phyloP scores from a whole-genome alignment of 2,888 invertebrate species.

The Dryococelus australis region DNA sequence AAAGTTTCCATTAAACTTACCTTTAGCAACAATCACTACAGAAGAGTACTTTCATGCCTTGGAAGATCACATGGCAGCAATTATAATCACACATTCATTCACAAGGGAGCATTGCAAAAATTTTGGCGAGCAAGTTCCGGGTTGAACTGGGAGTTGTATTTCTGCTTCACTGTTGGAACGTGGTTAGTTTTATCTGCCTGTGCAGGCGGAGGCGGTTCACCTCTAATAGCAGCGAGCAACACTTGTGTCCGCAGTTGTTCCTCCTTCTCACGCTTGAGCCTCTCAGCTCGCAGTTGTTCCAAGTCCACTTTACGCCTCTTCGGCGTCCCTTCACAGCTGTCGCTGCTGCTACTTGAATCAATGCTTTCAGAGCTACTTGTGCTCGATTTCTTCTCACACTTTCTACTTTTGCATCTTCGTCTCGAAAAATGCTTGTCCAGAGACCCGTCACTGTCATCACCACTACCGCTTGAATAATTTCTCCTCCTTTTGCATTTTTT shows the following conservation, averaged over 20 bases:
- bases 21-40: no score
- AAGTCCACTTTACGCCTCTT: slow-evolving; percentile 57
- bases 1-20: no score
- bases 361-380: slow-evolving; percentile 21
- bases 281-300: slow-evolving; percentile 75
- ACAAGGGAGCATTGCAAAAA: slow-evolving; percentile 44
- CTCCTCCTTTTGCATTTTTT: slow-evolving; percentile 49
- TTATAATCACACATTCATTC: no score
- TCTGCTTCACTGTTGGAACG: slow-evolving; percentile 66
- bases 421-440: background rate
- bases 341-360: slow-evolving; percentile 26
- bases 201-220: slow-evolving; percentile 56
- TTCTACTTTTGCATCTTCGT: background rate
- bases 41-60: no score
- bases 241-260: slow-evolving; percentile 77
- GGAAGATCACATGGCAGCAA: no score
- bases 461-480: slow-evolving; percentile 39
- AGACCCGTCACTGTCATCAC: background rate
- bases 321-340: background rate
- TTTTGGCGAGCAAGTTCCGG: slow-evolving; percentile 89
- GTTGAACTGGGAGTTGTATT: slow-evolving; percentile 97
- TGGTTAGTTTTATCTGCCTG: slow-evolving; percentile 50
- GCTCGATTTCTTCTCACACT: background rate
- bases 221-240: slow-evolving; percentile 73
- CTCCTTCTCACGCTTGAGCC: slow-evolving; percentile 80